Evolutionary conservation across 2,888 invertebrate genomes (phyloP).

Genomic region (Sesamia inferens): DNA sequence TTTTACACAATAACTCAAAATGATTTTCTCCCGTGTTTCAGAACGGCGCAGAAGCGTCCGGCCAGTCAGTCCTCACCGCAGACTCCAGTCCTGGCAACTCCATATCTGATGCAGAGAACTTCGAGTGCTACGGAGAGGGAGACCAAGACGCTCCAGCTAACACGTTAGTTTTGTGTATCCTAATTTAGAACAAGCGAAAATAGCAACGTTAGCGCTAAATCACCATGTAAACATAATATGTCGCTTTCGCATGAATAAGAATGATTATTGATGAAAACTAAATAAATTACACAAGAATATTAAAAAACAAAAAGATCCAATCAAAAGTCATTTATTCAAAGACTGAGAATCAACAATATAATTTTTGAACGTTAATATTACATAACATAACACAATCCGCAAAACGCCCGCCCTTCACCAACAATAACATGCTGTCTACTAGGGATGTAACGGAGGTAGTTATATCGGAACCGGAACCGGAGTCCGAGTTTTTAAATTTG

Average conservation of each 20-base stretch:
- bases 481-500: too few relatives aligned
- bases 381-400: too few relatives aligned
- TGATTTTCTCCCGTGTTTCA: conserved; percentile 69
- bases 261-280: background rate
- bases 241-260: background rate
- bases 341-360: too few relatives aligned
- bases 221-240: background rate
- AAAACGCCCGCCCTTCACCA: too few relatives aligned
- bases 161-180: conserved; percentile 73
- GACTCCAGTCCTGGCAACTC: conserved; percentile 89
- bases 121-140: conserved; percentile 94
- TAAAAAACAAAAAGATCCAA: background rate
- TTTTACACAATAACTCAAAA: background rate
- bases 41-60: conserved; percentile 81
- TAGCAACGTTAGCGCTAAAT: background rate
- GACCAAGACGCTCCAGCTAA: conserved; percentile 89
- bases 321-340: too few relatives aligned
- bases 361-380: too few relatives aligned
- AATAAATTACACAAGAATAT: background rate
- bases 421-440: too few relatives aligned
- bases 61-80: conserved; percentile 83
- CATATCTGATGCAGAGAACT: conserved; percentile 94
- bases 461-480: too few relatives aligned
- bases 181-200: background rate
- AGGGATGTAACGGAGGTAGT: too few relatives aligned